Evolutionary conservation across 2,888 invertebrate species (phyloP).

Genomic region (Amphipyra tragopoginis): DNA sequence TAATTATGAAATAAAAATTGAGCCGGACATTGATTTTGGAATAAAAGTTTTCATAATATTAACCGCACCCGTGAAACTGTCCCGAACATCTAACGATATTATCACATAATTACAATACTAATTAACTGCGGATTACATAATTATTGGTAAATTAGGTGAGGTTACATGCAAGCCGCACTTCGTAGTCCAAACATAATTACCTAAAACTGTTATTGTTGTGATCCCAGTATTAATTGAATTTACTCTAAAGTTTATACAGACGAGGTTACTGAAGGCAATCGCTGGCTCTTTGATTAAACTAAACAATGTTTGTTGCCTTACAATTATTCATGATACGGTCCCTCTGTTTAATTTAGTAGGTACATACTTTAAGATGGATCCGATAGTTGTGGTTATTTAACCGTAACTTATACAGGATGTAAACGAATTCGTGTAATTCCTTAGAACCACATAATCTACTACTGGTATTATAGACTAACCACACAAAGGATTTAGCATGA

Average conservation of each 20-base stretch:
- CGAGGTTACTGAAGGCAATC: slow-evolving; percentile 81
- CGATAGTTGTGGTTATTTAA: slow-evolving; percentile 36
- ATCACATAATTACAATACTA: slow-evolving; percentile 42
- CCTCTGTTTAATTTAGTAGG: slow-evolving; percentile 63
- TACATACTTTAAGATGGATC: slow-evolving; percentile 57
- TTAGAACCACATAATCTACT: too few relatives aligned
- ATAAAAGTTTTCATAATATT: too few relatives aligned
- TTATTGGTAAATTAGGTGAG: slow-evolving; percentile 63
- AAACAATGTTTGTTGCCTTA: slow-evolving; percentile 82
- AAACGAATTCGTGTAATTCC: too few relatives aligned
- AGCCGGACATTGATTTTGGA: too few relatives aligned
- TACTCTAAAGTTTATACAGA: slow-evolving; percentile 84
- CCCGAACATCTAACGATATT: slow-evolving; percentile 32
- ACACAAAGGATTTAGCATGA: too few relatives aligned
- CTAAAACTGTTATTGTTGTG: slow-evolving; percentile 86
- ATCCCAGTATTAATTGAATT: slow-evolving; percentile 85
- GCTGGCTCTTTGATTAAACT: slow-evolving; percentile 84
- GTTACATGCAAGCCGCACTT: slow-evolving; percentile 65
- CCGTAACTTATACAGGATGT: slow-evolving; percentile 16
- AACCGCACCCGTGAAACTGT: slow-evolving; percentile 15
- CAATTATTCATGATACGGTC: slow-evolving; percentile 78
- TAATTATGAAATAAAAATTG: too few relatives aligned
- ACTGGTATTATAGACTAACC: too few relatives aligned
- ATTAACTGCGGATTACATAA: slow-evolving; percentile 58
- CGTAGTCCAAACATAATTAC: slow-evolving; percentile 81